phyloP scores from a whole-genome alignment of 2,113 vertebrate genomes.

The Jaculus jaculus region DNA sequence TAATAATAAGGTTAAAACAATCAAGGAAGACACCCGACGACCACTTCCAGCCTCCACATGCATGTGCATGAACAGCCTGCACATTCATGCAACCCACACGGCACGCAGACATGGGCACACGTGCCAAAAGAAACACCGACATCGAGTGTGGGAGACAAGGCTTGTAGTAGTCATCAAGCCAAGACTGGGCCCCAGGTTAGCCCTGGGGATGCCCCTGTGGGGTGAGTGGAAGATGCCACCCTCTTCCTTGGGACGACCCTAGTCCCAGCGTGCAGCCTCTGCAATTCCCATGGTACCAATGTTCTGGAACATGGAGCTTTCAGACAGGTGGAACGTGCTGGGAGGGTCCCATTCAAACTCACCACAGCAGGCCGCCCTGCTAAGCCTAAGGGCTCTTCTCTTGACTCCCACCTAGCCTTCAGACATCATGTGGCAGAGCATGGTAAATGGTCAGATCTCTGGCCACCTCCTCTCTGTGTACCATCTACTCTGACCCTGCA shows the following conservation, averaged over 20 bases:
- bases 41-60: too few relatives aligned
- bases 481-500: neutral
- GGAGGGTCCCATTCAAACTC: too few relatives aligned
- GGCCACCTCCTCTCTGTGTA: neutral
- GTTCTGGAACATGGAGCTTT: too few relatives aligned
- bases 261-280: accelerated
- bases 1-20: too few relatives aligned
- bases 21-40: too few relatives aligned
- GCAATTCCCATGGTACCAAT: neutral
- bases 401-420: neutral
- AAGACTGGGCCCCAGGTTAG: neutral
- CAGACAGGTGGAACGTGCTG: too few relatives aligned
- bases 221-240: neutral
- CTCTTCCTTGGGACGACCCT: neutral
- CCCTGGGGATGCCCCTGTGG: neutral
- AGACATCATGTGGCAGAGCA: accelerated
- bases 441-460: accelerated
- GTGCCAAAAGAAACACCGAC: neutral
- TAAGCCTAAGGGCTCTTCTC: accelerated
- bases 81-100: too few relatives aligned
- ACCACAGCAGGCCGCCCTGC: neutral
- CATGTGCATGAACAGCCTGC: too few relatives aligned
- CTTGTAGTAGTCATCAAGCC: accelerated
- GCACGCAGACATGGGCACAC: neutral
- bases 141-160: too few relatives aligned